A percentile compares a stretch with the other conserved stretches of the same genome.
Evolutionary conservation across 2,113 vertebrate species (phyloP).

Genomic region (Pelvicachromis taeniatus): DNA sequence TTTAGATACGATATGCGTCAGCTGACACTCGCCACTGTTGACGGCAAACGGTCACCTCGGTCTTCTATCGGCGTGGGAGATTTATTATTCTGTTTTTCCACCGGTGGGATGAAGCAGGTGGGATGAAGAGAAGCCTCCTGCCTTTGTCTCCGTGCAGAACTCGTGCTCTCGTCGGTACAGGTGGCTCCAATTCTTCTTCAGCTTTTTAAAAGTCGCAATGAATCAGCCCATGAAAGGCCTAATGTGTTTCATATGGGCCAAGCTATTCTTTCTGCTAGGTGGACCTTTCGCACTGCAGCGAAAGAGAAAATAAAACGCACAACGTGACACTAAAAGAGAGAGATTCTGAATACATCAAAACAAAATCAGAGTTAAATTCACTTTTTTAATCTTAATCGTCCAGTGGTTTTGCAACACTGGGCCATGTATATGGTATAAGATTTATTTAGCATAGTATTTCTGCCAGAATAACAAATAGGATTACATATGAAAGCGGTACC

Average conservation of each 20-base stretch:
- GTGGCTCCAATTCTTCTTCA: slow-evolving; percentile 37
- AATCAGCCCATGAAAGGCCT: slow-evolving; percentile 25
- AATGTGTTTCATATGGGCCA: slow-evolving; percentile 31
- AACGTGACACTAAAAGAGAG: rapidly evolving
- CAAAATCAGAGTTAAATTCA: not conserved
- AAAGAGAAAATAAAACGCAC: not conserved
- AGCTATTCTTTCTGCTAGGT: not conserved
- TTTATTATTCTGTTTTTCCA: slow-evolving; percentile 7
- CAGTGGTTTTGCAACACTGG: rapidly evolving
- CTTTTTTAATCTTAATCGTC: not conserved
- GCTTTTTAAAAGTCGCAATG: slow-evolving; percentile 3
- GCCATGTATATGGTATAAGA: not conserved
- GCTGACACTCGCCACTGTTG: not conserved
- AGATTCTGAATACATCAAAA: not conserved
- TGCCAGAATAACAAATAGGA: not conserved
- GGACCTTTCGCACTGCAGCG: not conserved
- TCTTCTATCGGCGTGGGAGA: not conserved
- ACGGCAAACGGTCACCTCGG: not conserved
- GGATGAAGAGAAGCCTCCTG: not conserved
- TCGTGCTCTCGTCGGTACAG: not conserved
- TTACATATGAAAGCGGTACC: not conserved
- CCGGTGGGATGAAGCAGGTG: not conserved
- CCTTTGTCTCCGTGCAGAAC: not conserved
- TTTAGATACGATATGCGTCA: not conserved
- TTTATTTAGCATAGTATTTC: not conserved